Percentiles rank a stretch among this genome's conserved stretches.
phyloP scores from a whole-genome alignment of 2,797 vertebrate species.

The Adelosebastes latens region DNA sequence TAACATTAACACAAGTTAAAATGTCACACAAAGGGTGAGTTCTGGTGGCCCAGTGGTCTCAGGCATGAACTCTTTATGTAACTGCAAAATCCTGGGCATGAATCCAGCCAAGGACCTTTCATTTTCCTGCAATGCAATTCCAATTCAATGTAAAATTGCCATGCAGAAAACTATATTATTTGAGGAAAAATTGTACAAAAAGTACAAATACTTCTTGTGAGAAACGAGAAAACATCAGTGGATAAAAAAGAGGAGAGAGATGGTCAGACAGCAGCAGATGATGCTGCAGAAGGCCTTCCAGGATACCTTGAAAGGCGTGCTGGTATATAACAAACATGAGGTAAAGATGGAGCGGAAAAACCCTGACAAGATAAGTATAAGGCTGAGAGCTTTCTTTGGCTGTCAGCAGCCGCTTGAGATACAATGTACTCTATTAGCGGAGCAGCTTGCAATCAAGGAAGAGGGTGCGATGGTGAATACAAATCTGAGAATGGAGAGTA shows the following conservation, averaged over 20 bases:
- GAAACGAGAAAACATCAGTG: background rate
- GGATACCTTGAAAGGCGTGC: constrained; percentile 28
- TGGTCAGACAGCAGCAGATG: constrained; percentile 5
- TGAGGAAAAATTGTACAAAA: background rate
- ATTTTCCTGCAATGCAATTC: background rate
- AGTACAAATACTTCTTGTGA: background rate
- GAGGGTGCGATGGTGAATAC: constrained; percentile 43
- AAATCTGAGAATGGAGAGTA: constrained; percentile 45
- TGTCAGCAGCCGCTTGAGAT: constrained; percentile 52
- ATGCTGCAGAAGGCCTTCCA: constrained; percentile 19
- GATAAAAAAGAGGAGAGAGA: background rate
- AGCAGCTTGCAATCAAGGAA: constrained; percentile 63
- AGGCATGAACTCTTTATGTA: background rate
- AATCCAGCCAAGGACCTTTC: constrained; percentile 34
- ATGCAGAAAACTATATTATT: background rate
- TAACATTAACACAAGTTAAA: constrained; percentile 42
- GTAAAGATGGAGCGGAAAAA: constrained; percentile 37
- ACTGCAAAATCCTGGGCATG: constrained; percentile 6
- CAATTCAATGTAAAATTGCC: background rate
- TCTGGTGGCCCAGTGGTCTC: constrained; percentile 4
- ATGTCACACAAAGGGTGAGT: constrained; percentile 39
- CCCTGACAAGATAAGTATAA: constrained; percentile 52
- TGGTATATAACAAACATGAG: constrained; percentile 45
- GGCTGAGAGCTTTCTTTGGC: constrained; percentile 42
- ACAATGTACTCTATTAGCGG: constrained; percentile 52